Evolutionary conservation across 2,888 invertebrate species (phyloP).

Genomic region (Gandaritis pyraliata): DNA sequence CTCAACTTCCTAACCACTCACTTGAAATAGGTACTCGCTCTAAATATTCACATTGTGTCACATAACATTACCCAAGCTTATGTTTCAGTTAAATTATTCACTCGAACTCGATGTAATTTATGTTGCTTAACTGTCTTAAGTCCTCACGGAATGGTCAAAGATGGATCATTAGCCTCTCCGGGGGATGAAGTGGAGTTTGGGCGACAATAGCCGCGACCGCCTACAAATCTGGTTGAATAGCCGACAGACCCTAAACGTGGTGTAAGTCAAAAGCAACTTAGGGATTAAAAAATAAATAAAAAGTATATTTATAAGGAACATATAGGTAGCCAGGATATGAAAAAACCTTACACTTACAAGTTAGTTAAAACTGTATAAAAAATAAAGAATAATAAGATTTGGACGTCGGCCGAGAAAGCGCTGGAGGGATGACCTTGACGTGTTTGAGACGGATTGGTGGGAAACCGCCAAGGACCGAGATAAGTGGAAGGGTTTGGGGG

Average conservation of each 20-base stretch:
- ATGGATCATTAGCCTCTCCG: conserved; percentile 43
- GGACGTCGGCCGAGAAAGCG: too few species aligned
- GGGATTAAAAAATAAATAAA: neutral
- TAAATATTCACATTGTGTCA: neutral
- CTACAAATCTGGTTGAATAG: conserved; percentile 70
- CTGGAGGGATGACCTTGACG: too few species aligned
- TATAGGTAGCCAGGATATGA: too few species aligned
- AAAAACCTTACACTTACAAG: too few species aligned
- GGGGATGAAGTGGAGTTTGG: conserved; percentile 68
- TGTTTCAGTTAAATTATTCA: conserved; percentile 20
- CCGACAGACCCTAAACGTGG: conserved; percentile 38
- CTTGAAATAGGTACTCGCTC: neutral
- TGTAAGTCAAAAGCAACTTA: conserved; percentile 25
- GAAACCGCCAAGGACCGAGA: too few species aligned
- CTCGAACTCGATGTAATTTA: conserved; percentile 16
- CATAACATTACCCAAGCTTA: neutral
- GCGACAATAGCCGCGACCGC: conserved; percentile 59
- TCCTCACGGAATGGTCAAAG: conserved; percentile 31
- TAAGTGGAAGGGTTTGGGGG: too few species aligned
- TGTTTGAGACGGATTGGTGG: too few species aligned
- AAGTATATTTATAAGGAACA: too few species aligned
- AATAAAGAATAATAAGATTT: too few species aligned
- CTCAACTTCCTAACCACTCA: too few species aligned
- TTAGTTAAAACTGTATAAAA: too few species aligned
- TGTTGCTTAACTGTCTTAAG: conserved; percentile 25